Conservation (phyloP, 2,113 vertebrate genomes). For the Maccullochella peelii region DNA sequence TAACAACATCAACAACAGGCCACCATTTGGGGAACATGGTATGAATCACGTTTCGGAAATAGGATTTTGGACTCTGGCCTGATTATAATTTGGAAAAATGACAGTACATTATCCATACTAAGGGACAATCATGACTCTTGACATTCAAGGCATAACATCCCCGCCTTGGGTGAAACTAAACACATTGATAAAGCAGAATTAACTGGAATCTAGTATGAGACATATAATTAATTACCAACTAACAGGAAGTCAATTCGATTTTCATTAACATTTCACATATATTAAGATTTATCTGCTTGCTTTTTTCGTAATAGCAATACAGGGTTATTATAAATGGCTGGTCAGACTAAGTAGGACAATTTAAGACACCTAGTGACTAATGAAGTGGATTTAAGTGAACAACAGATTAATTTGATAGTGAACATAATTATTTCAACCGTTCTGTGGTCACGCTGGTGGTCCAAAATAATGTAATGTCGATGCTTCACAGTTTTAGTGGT, state of each 20-base stretch:
- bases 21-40: background rate
- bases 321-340: background rate
- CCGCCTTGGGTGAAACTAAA: background rate
- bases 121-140: background rate
- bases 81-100: background rate
- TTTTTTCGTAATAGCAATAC: background rate
- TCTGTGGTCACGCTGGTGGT: background rate
- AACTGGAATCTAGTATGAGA: background rate
- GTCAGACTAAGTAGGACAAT: background rate
- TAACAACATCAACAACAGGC: background rate
- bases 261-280: background rate
- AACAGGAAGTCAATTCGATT: background rate
- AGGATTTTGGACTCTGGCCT: background rate
- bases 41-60: background rate
- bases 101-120: background rate
- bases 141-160: background rate
- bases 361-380: background rate
- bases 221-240: background rate
- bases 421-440: background rate
- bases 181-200: background rate
- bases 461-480: background rate
- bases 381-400: background rate
- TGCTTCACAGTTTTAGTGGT: background rate
- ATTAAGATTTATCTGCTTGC: background rate
- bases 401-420: background rate